Evolutionary conservation across 2,888 invertebrate genomes (phyloP).

Genomic region (Barypeithes pellucidus): DNA sequence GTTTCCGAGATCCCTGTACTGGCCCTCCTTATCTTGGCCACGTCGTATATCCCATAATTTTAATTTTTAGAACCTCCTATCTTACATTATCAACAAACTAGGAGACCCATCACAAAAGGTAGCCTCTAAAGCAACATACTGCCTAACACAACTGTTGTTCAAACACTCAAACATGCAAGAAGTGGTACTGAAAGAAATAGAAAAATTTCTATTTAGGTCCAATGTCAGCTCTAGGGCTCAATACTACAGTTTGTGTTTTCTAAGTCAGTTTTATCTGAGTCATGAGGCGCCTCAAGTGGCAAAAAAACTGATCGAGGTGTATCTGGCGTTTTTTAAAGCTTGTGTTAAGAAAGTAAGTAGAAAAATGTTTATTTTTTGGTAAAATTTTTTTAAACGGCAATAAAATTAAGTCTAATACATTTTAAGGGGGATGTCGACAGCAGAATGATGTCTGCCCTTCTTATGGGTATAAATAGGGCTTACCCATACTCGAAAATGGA

Average conservation of each 20-base stretch:
- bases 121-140: slow-evolving; percentile 90
- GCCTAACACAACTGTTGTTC: slow-evolving; percentile 85
- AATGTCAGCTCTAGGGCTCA: slow-evolving; percentile 91
- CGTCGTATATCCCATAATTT: not conserved
- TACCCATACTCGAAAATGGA: slow-evolving; percentile 86
- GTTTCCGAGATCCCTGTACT: too few species aligned
- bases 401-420: not conserved
- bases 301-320: slow-evolving; percentile 88
- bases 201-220: slow-evolving; percentile 87
- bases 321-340: slow-evolving; percentile 96
- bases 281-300: slow-evolving; percentile 85
- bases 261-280: slow-evolving; percentile 87
- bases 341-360: slow-evolving; percentile 82
- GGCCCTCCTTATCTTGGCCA: too few species aligned
- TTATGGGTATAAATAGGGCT: slow-evolving; percentile 88
- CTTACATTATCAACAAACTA: slow-evolving; percentile 92
- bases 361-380: not conserved
- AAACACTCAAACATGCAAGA: slow-evolving; percentile 91
- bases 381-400: not conserved
- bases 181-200: slow-evolving; percentile 90
- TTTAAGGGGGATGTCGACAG: slow-evolving; percentile 83
- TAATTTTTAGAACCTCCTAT: slow-evolving; percentile 78
- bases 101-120: slow-evolving; percentile 94
- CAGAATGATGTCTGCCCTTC: slow-evolving; percentile 87
- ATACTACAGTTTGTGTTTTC: slow-evolving; percentile 93